Evolutionary conservation across 2,797 vertebrate genomes (phyloP), one percentile per base, ranked within the genome.

Genomic region (Falco peregrinus): DNA sequence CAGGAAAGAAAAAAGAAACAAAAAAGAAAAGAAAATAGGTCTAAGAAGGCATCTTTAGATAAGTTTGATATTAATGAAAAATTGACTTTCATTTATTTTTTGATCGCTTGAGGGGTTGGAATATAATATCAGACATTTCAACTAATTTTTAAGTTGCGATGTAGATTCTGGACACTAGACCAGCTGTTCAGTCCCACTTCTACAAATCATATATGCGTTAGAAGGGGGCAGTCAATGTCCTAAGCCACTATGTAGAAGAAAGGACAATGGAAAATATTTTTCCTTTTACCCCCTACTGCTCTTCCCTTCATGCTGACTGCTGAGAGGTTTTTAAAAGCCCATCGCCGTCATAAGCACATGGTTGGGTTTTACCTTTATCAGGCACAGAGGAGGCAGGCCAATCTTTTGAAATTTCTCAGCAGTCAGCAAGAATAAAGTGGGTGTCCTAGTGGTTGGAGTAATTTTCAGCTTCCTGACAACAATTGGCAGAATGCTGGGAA

Each of bases 351-450:
- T 20, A 22, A 94, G 84, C 94, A 95, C 84, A 70, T 78, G 90
- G 91, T 54, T 87, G 80, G 85, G 78, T 69, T 96, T 97, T 93
- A 88, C 93, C 90, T 96, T 97, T 97, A 65, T 94, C 82, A 89
- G 51, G 83, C 93, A 53, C 84, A 92, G 94, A 83, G 91, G 83
- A 68, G 87, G 85, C 92, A 85, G 94, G 56, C 25, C 91, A 87
- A 95, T 64, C 97, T 96, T 97, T 97, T 96, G 96, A 96, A 96
- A 96, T 59, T 84, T 97, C 97, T 95, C 97, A 97, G 97, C 95
- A 93, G 96, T 97, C 74, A 84, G 84, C 86, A 89, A 87, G 92
- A 93, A 95, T 95, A 97, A 97, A 97, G 89, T 97, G 91, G 97
- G 82, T 93, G 89, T 95, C 96, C 95, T 94, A 93, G 96, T 93